phyloP scores from a whole-genome alignment of 2,888 invertebrate genomes.

The Aleiodes leptofemur region DNA sequence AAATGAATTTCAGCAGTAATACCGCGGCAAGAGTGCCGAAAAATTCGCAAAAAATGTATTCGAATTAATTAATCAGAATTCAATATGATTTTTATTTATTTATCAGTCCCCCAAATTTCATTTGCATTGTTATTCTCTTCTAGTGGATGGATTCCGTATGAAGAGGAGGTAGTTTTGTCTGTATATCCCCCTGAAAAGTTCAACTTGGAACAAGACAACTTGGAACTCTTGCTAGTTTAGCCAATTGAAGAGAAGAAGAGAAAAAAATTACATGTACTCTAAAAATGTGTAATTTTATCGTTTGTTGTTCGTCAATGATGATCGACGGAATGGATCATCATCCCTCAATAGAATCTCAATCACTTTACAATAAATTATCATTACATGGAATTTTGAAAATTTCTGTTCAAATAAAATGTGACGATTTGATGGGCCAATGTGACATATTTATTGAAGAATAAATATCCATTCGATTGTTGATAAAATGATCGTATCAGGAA shows the following conservation, averaged over 20 bases:
- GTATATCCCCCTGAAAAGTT: constrained; percentile 30
- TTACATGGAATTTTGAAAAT: neutral
- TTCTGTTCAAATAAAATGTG: too few relatives aligned
- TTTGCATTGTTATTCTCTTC: neutral
- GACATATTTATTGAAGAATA: too few relatives aligned
- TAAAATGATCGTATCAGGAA: too few relatives aligned
- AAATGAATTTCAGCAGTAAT: neutral
- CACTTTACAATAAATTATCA: neutral
- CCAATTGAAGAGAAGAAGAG: neutral
- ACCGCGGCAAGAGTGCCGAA: too few relatives aligned
- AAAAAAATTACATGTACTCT: neutral
- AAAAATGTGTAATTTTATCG: too few relatives aligned
- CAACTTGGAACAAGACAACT: constrained; percentile 42
- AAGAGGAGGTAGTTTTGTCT: neutral
- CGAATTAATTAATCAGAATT: too few relatives aligned
- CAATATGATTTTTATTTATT: neutral
- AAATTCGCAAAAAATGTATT: too few relatives aligned
- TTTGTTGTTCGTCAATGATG: neutral
- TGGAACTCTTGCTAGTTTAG: constrained; percentile 41
- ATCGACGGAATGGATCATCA: neutral
- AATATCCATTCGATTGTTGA: too few relatives aligned
- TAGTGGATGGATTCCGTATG: constrained; percentile 5
- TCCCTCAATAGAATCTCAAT: neutral
- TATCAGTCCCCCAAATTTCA: neutral
- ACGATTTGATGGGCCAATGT: too few relatives aligned